Evolutionary conservation across 64 coral and sea anemone genomes (phyloP).

Genomic region (Trachythela sp.): DNA sequence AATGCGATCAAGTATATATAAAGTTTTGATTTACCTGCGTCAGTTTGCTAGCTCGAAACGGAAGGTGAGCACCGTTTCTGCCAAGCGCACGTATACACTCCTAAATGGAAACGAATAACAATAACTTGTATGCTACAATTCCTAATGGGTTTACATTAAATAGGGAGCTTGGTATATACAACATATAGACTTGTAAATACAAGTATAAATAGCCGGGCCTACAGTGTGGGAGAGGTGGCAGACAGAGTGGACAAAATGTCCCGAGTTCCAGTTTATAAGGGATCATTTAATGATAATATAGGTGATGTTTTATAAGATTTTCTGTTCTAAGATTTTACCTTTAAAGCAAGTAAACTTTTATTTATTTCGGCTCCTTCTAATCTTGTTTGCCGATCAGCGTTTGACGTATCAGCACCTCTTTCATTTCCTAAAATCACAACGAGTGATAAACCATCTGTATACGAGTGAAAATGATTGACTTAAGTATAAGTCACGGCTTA

Average conservation of each 20-base stretch:
- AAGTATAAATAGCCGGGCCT: no score
- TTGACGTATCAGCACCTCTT: conserved; percentile 86
- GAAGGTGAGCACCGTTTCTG: conserved; percentile 89
- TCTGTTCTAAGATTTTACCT: conserved; percentile 36
- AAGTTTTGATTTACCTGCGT: conserved; percentile 77
- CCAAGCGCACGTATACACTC: conserved; percentile 93
- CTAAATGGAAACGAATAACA: conserved; percentile 38
- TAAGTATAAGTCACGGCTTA: no score
- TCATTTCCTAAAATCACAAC: conserved; percentile 65
- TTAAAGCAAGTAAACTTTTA: conserved; percentile 91
- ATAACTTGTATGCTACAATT: background rate
- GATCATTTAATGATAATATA: no score
- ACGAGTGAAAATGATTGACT: no score
- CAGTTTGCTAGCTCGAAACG: conserved; percentile 94
- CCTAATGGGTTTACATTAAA: no score
- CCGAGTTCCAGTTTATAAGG: no score
- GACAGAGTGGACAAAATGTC: no score
- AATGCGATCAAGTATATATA: no score
- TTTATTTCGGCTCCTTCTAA: conserved; percentile 94
- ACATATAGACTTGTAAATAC: no score
- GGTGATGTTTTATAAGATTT: background rate
- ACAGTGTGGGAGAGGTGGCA: no score
- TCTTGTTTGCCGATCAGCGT: conserved; percentile 75
- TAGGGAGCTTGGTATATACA: no score
- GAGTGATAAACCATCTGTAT: background rate